These are phyloP conservation scores for Schizaphis graminum DNA, from an alignment of 2,888 invertebrate genomes.

Conservation along the genomic window DNA sequence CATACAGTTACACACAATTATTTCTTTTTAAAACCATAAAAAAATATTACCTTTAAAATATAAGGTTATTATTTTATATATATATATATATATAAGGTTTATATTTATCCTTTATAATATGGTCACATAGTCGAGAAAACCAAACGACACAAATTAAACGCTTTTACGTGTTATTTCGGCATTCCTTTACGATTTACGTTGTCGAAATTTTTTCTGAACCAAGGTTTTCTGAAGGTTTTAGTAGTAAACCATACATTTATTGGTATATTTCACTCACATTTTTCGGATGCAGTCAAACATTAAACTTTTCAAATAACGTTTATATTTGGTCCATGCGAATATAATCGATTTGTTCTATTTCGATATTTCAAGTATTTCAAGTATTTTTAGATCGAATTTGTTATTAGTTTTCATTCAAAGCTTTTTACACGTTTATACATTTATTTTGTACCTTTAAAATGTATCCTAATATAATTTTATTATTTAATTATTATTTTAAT, in stretches of 20 bases:
- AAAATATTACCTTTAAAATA: not conserved
- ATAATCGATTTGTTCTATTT: not conserved
- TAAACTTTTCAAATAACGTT: conserved; percentile 3
- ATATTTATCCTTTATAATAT: not conserved
- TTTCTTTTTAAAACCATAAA: not conserved
- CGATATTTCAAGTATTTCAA: not conserved
- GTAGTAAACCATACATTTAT: not conserved
- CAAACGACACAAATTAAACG: not conserved
- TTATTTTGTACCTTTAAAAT: not conserved
- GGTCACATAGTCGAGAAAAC: not conserved
- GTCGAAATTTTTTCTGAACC: not conserved
- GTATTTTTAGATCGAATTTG: not conserved
- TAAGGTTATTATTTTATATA: not conserved
- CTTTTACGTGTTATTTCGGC: not conserved
- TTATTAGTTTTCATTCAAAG: not conserved
- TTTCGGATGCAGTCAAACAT: not conserved
- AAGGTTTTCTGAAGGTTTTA: not conserved
- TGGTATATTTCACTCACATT: not conserved
- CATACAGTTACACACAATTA: not conserved
- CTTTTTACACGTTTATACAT: not conserved
- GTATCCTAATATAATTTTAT: not conserved
- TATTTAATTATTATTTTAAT: not conserved
- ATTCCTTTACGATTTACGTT: not conserved
- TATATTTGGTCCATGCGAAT: not conserved
- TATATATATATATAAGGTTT: not conserved